These are phyloP conservation scores for Lamproptera curius DNA, from an alignment of 2,888 invertebrate species.

Conservation along the genomic window DNA sequence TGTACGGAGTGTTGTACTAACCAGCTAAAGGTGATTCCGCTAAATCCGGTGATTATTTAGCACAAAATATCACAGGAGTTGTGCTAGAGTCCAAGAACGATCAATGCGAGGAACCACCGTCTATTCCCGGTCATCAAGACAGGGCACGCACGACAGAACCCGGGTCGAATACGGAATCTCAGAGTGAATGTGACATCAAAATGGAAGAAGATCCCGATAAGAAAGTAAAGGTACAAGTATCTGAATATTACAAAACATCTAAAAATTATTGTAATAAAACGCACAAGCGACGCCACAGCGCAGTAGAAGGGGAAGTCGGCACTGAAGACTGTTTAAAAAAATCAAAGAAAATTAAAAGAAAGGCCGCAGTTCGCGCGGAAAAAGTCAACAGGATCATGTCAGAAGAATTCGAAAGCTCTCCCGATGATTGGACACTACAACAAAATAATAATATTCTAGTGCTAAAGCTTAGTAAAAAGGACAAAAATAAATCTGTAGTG, in stretches of 20 bases:
- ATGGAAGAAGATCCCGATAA: neutral
- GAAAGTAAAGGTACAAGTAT: neutral
- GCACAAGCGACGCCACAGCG: neutral
- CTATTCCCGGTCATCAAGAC: neutral
- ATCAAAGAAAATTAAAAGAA: conserved; percentile 23
- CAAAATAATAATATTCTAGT: conserved; percentile 13
- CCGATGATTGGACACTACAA: conserved; percentile 16
- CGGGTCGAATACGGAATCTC: neutral
- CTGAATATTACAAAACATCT: neutral
- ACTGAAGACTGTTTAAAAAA: too few relatives aligned
- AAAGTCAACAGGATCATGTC: conserved; percentile 23
- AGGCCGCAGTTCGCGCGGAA: conserved; percentile 32
- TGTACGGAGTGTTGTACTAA: conserved; percentile 37
- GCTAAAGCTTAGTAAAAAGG: conserved; percentile 16
- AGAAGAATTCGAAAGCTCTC: conserved; percentile 26
- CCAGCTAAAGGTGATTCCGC: conserved; percentile 28
- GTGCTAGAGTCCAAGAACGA: conserved; percentile 32
- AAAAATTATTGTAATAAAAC: neutral
- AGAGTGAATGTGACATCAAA: neutral
- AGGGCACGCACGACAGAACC: neutral
- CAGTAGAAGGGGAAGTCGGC: too few relatives aligned
- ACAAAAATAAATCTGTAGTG: conserved; percentile 23
- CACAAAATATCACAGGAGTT: conserved; percentile 46
- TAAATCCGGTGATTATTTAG: conserved; percentile 37
- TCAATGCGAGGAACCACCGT: neutral